phyloP scores from a whole-genome alignment of 2,797 vertebrate species.

The Lagorchestes hirsutus region DNA sequence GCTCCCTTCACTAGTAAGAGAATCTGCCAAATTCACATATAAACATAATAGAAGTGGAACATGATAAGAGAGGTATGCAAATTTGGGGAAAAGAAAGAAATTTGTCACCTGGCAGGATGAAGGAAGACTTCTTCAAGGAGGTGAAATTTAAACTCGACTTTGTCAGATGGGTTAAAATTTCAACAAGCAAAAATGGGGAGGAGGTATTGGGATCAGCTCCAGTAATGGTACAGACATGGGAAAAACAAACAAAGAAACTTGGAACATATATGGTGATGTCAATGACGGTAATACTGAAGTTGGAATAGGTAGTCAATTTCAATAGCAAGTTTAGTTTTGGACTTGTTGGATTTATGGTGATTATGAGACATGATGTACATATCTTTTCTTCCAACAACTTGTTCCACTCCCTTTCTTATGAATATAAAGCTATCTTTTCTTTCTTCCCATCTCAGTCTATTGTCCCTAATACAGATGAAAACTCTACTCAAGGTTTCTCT shows the following conservation, averaged over 20 bases:
- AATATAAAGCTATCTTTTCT: not conserved
- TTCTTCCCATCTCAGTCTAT: not conserved
- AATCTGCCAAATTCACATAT: not conserved
- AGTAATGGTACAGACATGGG: not conserved
- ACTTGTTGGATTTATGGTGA: not conserved
- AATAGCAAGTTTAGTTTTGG: not conserved
- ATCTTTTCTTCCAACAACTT: conserved; percentile 6
- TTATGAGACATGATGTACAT: not conserved
- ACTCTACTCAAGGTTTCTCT: conserved; percentile 12
- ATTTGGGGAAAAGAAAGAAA: not conserved
- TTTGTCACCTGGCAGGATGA: not conserved
- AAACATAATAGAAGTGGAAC: not conserved
- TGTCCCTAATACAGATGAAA: conserved; percentile 23
- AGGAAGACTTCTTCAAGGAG: not conserved
- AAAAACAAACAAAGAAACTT: not conserved
- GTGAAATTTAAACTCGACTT: not conserved
- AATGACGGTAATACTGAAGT: not conserved
- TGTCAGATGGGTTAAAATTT: not conserved
- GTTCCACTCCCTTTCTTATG: not conserved
- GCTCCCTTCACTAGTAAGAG: not conserved
- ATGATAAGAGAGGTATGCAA: not conserved
- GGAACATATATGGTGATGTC: not conserved
- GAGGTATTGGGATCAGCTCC: not conserved
- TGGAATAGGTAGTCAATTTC: not conserved
- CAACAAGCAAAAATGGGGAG: not conserved